A percentile compares a stretch with the other conserved stretches of the same genome.
These are phyloP conservation scores for Pithys albifrons DNA, from an alignment of 2,113 vertebrate genomes.

Conservation along the genomic window DNA sequence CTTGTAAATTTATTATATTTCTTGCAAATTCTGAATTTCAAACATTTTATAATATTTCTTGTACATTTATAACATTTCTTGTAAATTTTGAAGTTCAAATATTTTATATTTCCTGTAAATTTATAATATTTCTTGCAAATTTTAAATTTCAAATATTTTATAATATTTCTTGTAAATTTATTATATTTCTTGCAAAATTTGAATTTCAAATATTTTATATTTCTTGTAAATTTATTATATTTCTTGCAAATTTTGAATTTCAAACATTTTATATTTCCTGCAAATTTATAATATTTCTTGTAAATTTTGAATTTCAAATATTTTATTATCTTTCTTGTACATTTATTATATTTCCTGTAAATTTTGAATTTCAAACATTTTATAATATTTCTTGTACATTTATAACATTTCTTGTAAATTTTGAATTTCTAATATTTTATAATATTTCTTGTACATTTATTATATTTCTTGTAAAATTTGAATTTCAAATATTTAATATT, in stretches of 20 bases:
- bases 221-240: no score
- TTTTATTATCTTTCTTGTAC: background rate
- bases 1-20: no score
- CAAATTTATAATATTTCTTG: background rate
- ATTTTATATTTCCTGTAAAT: background rate
- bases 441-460: no score
- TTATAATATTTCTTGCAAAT: background rate
- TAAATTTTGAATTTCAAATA: background rate
- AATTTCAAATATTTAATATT: background rate
- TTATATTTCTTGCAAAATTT: background rate
- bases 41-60: background rate
- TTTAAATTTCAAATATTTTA: background rate
- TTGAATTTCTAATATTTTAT: background rate
- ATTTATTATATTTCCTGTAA: background rate
- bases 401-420: background rate
- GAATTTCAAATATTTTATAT: background rate
- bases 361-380: background rate
- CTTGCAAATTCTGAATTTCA: background rate
- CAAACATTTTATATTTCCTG: background rate
- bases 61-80: background rate
- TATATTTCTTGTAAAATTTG: background rate
- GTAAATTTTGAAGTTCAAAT: background rate
- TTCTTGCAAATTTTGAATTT: background rate
- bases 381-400: background rate
- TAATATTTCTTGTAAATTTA: no score